phyloP scores from a whole-genome alignment of 2,797 vertebrate genomes.

The Protonibea diacanthus region DNA sequence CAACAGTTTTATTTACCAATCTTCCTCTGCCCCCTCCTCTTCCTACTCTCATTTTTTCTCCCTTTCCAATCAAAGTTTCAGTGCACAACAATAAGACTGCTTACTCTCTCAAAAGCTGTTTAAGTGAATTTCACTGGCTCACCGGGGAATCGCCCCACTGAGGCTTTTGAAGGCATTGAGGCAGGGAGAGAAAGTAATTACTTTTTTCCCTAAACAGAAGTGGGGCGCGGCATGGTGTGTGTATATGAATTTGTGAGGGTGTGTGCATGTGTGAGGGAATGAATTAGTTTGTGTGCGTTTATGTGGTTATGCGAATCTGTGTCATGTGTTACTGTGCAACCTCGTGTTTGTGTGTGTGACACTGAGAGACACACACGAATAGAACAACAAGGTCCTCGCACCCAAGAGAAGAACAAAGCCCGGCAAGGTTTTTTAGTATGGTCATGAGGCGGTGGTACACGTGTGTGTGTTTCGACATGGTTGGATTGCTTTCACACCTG shows the following conservation, averaged over 20 bases:
- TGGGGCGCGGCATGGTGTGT: slow-evolving; percentile 75
- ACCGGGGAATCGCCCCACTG: slow-evolving; percentile 83
- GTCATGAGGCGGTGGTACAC: slow-evolving; percentile 2
- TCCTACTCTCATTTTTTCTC: slow-evolving; percentile 66
- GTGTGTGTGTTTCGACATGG: slow-evolving; percentile 9
- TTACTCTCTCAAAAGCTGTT: slow-evolving; percentile 87
- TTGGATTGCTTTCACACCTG: slow-evolving; percentile 28
- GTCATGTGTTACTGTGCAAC: slow-evolving; percentile 57
- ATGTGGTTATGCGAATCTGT: slow-evolving; percentile 48
- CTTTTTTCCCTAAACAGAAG: slow-evolving; percentile 87
- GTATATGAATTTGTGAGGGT: slow-evolving; percentile 36
- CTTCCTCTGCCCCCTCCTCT: slow-evolving; percentile 54
- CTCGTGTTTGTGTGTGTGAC: slow-evolving; percentile 42
- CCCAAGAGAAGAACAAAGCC: slow-evolving; percentile 43
- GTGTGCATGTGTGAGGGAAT: slow-evolving; percentile 47
- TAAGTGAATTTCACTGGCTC: slow-evolving; percentile 86
- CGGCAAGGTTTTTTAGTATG: slow-evolving; percentile 25
- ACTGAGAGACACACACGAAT: slow-evolving; percentile 22
- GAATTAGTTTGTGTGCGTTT: slow-evolving; percentile 55
- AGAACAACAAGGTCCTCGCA: slow-evolving; percentile 51
- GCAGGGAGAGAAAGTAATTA: slow-evolving; percentile 87
- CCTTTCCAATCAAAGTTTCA: slow-evolving; percentile 84
- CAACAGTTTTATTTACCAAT: slow-evolving; percentile 81
- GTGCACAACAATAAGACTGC: slow-evolving; percentile 85
- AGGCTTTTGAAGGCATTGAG: slow-evolving; percentile 86